Conservation (phyloP, 2,888 invertebrate genomes). For the Coelinius sp. region DNA sequence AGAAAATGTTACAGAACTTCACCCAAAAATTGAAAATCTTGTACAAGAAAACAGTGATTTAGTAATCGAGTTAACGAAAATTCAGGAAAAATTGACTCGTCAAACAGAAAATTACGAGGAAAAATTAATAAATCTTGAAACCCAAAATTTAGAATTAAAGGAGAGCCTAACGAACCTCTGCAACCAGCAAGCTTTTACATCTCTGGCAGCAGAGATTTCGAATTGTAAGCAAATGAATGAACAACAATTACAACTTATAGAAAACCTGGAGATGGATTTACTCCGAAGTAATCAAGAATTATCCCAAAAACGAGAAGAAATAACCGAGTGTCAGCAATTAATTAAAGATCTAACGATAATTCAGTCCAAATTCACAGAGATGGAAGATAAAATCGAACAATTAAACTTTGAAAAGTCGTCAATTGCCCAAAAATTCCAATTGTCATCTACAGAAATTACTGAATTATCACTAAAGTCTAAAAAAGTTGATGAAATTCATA, state of each 20-base stretch:
- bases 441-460: neutral
- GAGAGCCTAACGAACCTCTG: conserved; percentile 67
- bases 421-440: conserved; percentile 3
- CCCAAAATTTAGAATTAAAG: conserved; percentile 69
- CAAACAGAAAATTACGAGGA: conserved; percentile 48
- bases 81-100: conserved; percentile 50
- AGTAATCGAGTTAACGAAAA: conserved; percentile 53
- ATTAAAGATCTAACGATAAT: conserved; percentile 24
- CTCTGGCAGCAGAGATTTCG: conserved; percentile 61
- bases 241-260: conserved; percentile 74
- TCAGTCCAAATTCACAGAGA: conserved; percentile 1
- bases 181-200: conserved; percentile 43
- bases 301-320: conserved; percentile 69
- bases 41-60: conserved; percentile 54
- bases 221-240: conserved; percentile 75
- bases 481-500: neutral
- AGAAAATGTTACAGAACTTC: conserved; percentile 31
- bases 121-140: conserved; percentile 35
- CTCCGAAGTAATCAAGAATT: conserved; percentile 66
- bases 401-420: neutral
- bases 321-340: conserved; percentile 46
- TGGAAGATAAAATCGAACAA: neutral
- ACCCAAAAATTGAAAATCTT: conserved; percentile 45
- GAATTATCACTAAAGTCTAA: neutral
- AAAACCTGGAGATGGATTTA: conserved; percentile 74